Base-by-base conservation (phyloP, 2,113 vertebrate genomes). In the Archocentrus centrarchus region DNA sequence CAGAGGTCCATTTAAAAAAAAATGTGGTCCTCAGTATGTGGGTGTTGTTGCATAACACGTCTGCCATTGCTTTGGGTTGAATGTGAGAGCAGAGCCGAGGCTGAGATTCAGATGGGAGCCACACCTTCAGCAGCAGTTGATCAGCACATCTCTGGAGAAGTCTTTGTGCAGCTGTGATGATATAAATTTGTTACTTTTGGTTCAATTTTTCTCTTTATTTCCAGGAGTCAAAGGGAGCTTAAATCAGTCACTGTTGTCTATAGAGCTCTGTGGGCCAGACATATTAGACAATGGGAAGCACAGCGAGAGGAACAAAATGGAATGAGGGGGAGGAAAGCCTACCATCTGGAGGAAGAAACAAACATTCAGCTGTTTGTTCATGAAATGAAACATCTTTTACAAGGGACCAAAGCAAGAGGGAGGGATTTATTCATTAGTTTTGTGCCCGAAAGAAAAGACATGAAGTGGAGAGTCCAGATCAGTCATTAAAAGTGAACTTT, bases 341-440 rank as follows among this genome's bases (percentile, higher is more conserved):
- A 88, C 93, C 96, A 94, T 93, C 93, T 92, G 85, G 94, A 95
- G 91, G 92, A 93, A 94, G 92, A 81, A 66, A 92, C 90, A 94
- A 95, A 90, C 93, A 85, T 89, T 95, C 81, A 37, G 80, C 92
- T 94, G 90, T 90, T 94, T 92, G 91, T 90, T 93, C 92, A 87
- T 79, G 62, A 83, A 87, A 76, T 85, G 77, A 81, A 39, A 82
- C 83, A 80, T 88, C 50, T 89, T 89, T 88, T 62, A 44, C 35
- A 80, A 81, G 80, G 64, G 59, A 64, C 70, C 0, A 90, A 80
- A 91, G 86, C 59, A 10, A 89, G 80, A 90, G 86, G 81, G 87
- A 68, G 11, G 80, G 85, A 59, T 85, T 47, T 76, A 78, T 91
- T 84, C 61, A 84, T 80, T 59, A 77, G 86, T 82, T 84, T 85